phyloP scores from a whole-genome alignment of 2,113 vertebrate genomes.

The Urocolius indicus region DNA sequence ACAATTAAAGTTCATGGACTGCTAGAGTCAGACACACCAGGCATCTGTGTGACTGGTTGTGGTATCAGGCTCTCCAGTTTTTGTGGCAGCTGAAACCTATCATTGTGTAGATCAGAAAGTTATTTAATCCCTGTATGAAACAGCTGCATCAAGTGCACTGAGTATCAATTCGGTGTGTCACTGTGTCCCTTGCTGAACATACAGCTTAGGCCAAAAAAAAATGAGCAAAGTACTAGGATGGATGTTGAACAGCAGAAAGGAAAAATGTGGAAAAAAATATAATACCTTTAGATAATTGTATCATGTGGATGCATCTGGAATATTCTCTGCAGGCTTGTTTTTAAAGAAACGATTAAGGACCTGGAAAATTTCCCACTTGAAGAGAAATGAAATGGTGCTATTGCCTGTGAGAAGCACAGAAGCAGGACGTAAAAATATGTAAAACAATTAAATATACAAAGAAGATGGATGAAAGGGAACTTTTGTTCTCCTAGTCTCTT shows the following conservation, averaged over 20 bases:
- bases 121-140: conserved; percentile 33
- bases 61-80: background rate
- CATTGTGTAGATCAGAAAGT: conserved; percentile 39
- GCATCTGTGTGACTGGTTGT: background rate
- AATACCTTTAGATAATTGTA: conserved; percentile 4
- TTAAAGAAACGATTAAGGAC: background rate
- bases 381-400: background rate
- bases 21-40: background rate
- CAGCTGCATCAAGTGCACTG: background rate
- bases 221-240: background rate
- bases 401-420: background rate
- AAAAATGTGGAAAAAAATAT: conserved; percentile 42
- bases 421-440: background rate
- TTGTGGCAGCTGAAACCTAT: conserved; percentile 36
- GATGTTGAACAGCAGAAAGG: background rate
- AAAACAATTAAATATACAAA: background rate
- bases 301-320: background rate
- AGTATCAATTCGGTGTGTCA: background rate
- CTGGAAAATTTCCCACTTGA: background rate
- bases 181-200: background rate
- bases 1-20: background rate
- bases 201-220: background rate
- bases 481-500: background rate
- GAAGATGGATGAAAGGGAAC: background rate
- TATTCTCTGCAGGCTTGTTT: background rate